These are phyloP conservation scores for Eciton burchellii DNA, from an alignment of 1,140 invertebrate genomes.

Conservation along the genomic window DNA sequence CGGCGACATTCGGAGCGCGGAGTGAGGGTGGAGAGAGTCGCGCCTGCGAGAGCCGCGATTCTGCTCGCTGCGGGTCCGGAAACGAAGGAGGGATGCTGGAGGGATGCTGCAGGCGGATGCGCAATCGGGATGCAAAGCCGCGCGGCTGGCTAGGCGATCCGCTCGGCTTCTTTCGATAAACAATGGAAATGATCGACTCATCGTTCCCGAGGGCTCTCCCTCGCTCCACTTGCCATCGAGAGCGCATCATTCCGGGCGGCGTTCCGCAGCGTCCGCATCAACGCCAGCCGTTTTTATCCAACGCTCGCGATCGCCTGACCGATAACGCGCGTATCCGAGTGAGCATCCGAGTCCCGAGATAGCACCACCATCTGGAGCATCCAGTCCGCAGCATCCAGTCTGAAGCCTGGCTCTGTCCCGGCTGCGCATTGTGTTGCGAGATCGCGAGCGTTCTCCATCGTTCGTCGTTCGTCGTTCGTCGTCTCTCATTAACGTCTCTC, in stretches of 20 bases:
- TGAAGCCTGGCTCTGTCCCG: conserved; percentile 20
- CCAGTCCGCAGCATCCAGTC: conserved; percentile 63
- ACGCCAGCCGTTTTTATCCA: conserved; percentile 66
- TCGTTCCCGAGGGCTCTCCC: conserved; percentile 36
- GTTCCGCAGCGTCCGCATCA: conserved; percentile 63
- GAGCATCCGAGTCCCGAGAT: conserved; percentile 64
- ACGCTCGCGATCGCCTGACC: conserved; percentile 63
- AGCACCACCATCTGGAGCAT: conserved; percentile 71
- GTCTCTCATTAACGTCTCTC: conserved; percentile 78
- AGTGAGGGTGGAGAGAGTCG: too few species aligned
- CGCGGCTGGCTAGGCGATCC: too few species aligned
- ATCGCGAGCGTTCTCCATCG: conserved; percentile 40
- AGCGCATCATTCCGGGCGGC: conserved; percentile 66
- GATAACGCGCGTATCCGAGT: conserved; percentile 72
- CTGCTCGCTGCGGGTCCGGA: too few species aligned
- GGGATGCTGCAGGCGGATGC: too few species aligned
- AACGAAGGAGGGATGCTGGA: background rate
- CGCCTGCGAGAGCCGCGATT: conserved; percentile 3
- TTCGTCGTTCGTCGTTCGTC: conserved; percentile 49
- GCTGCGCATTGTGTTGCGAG: conserved; percentile 69
- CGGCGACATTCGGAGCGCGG: too few species aligned
- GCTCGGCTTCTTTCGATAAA: conserved; percentile 33
- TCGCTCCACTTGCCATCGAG: conserved; percentile 66
- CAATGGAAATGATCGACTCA: conserved; percentile 56
- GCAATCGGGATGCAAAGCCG: too few species aligned